Base-by-base conservation (phyloP, 2,888 invertebrate species). In the Leptopilina drosophilae region DNA sequence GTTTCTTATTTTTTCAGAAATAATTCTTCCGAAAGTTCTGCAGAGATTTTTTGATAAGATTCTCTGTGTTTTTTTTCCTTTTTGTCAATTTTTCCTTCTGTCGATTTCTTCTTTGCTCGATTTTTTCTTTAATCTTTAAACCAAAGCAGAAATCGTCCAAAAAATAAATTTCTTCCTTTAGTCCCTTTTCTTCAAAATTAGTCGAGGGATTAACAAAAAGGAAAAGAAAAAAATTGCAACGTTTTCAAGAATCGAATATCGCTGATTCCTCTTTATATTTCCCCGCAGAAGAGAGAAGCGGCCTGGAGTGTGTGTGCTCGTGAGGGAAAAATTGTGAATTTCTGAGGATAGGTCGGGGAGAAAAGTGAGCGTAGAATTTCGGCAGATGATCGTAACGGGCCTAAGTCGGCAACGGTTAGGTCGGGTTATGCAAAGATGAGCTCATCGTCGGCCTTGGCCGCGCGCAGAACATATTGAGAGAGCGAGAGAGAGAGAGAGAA, bases 371-470 rank as follows among this genome's bases (percentile, higher is more conserved):
- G 77, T 76, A 78, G 80, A 80, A 81, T 73, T 78, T 79, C 77
- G 80, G 73, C 76, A 79, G 64, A 78, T 76, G 76, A 77, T 26
- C 11, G 77, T 73, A 82, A 79, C 77, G 81, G 82, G 85, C 83
- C 84, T 84, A 87, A 87, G 83, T 83, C 84, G 84, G 84, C 84
- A 84, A 83, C 82, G 83, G 87, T 87, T 87, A 82, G 85, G 86
- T 85, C 83, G 84, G 86, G 86, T 87, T 87, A 87, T 86, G 87
- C 84, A 87, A 87, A 85, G 83, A 83, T 87, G 86, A 87, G 83
- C 84, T 87, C 87, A 87, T 82, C 84, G 80, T 76, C 82, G 80
- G 82, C 85, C 85, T 86, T 85, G 86, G 85, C 84, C 83, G 82
- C 78, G 79, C 83, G 66, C 56, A 53, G 69, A 69, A 53, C 12